Base-by-base conservation (phyloP, 2,113 vertebrate genomes). In the Microtus montanus region DNA sequence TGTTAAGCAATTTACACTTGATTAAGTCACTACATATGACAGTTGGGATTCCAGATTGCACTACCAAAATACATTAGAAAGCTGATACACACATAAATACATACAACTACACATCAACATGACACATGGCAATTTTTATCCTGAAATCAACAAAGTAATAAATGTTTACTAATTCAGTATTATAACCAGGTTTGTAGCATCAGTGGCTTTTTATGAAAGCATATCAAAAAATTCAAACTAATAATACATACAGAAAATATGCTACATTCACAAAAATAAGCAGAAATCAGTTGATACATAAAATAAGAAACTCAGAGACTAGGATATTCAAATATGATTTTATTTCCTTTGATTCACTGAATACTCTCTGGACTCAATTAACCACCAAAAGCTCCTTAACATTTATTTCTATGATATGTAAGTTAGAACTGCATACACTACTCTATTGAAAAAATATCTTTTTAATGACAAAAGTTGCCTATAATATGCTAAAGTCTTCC, bases 1-100 rank as follows among this genome's bases (percentile, higher is more conserved):
- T 92, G 80, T 95, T 90, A 96, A 94, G 73, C 61, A 96, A 95
- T 95, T 97, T 97, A 96, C 82, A 96, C 63, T 96, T 96, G 49
- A 97, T 87, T 93, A 92, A 97, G 95, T 35, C 89, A 61, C 93
- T 95, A 97, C 85, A 92, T 94, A 95, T 83, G n/a, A 92, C 90
- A 91, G 71, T 87, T 61, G 94, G 75, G 44, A 87, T 90, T 96
- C 26, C 64, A 96, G 61, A 95, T 35, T 82, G 91, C 33, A 82
- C 91, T 88, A 90, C 49, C 97, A 80, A 95, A 95, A 93, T 73
- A 94, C 66, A 94, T 90, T 85, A 91, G 68, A 73, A 94, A 90
- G 22, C 89, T 70, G 28, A 87, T 15, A 89, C 10, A 89, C 75
- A 91, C 38, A 92, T 2, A 47, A 22, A 68, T 66, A 95, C 33